Base-by-base conservation (phyloP, 2,888 invertebrate species). In the Xanthorhoe spadicearia region DNA sequence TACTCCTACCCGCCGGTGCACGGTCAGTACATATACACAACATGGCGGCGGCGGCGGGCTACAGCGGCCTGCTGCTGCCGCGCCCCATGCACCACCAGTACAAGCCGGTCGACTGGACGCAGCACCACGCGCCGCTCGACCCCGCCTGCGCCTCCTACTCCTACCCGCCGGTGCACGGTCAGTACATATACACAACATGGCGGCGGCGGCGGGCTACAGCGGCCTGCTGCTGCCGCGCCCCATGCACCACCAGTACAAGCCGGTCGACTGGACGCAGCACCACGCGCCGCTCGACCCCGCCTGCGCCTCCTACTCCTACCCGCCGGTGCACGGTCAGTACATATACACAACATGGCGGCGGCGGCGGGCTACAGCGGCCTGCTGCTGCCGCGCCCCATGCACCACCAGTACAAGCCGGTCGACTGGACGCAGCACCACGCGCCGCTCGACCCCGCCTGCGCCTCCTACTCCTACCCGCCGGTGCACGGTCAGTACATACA, bases 1-100 rank as follows among this genome's bases (percentile, higher is more conserved):
- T 96, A 97, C 93, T 95, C 96, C 82, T 96, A 96, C 90, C 95
- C 96, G 74, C 94, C 96, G 74, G 96, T 96, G 95, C 96, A n/a
- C n/a, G n/a, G n/a, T n/a, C n/a, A n/a, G n/a, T n/a, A n/a, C n/a
- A n/a, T n/a, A n/a, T n/a, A n/a, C 95, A 96, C 89, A 95, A 95
- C 95, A 95, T 95, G 93, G 96, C 96, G 84, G 96, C n/a, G n/a
- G n/a, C 93, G 95, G 96, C 77, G 93, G 96, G 89, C 85, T 86
- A 88, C 80, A 86, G 86, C 60, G 94, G 97, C 81, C 94, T 97
- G 88, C 92, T 95, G 87, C 94, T 94, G 81, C 95, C 95, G 80
- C 94, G 85, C 80, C 75, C 84, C 76, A 87, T 90, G 88, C 96
- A 96, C 84, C 83, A 83, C 75, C 93, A 93, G 89, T 93, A 93